phyloP scores from a whole-genome alignment of 2,888 invertebrate species.

The Chouioia cunea region DNA sequence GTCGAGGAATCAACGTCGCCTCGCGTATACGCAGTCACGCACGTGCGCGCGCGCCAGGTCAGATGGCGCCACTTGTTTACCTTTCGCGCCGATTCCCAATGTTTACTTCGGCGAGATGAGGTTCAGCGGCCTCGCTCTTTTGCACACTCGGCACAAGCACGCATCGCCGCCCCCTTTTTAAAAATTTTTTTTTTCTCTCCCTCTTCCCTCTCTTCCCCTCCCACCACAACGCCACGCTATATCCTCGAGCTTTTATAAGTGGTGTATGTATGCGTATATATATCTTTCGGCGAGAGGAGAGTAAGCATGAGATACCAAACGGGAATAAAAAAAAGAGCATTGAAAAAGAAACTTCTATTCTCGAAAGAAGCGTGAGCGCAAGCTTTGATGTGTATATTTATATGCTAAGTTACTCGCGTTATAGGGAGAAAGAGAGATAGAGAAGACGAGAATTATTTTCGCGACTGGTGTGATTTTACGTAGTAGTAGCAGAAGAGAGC shows the following conservation, averaged over 20 bases:
- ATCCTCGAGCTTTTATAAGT: neutral
- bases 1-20: neutral
- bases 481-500: too few relatives aligned
- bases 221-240: neutral
- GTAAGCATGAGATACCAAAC: too few relatives aligned
- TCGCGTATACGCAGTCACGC: neutral
- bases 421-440: too few relatives aligned
- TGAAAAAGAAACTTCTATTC: too few relatives aligned
- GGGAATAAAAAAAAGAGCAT: too few relatives aligned
- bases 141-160: slow-evolving; percentile 1
- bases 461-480: too few relatives aligned
- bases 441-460: too few relatives aligned
- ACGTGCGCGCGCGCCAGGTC: neutral
- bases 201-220: neutral
- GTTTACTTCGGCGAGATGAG: slow-evolving; percentile 40
- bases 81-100: slow-evolving; percentile 39
- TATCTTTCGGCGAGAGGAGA: neutral
- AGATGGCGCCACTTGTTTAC: slow-evolving; percentile 27
- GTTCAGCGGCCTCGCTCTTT: slow-evolving; percentile 45
- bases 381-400: too few relatives aligned
- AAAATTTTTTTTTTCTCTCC: too few relatives aligned
- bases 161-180: neutral
- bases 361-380: too few relatives aligned
- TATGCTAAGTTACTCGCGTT: too few relatives aligned
- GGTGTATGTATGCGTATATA: neutral